Base-by-base conservation (phyloP, 2,113 vertebrate species). In the Sterrhoptilus dennistouni region DNA sequence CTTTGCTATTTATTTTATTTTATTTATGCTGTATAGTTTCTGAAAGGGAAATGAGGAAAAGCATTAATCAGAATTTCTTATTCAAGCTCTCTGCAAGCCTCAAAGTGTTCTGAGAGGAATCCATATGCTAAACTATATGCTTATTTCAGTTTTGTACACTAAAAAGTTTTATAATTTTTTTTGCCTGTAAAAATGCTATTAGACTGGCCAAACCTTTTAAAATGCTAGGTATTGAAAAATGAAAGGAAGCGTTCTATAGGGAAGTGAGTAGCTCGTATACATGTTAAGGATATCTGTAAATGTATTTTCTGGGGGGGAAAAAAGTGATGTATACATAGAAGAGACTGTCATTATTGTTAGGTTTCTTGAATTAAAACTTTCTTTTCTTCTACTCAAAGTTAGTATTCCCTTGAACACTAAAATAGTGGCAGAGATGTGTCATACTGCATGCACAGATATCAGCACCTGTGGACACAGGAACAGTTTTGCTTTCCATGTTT, bases 1-100 rank as follows among this genome's bases (percentile, higher is more conserved):
- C 29, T 90, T 93, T 66, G 59, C 47, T 82, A 82, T 90, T 92
- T 90, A 60, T 95, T 96, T 38, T 38, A 38, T 38, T 38, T 96
- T 94, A 71, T 94, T 92, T 95, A 89, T 93, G 47, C 52, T 11
- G 1, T 71, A 89, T 84, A 68, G 24, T 80, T 91, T 83, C 75
- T 68, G 64, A 93, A 71, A 89, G 35, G 40, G 86, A 54, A 83
- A 90, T 56, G 52, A 68, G 56, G 89, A 82, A 92, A 82, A 57
- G 2, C n/a, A 53, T 93, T 75, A 2, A 74, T 93, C 76, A 92
- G 38, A 88, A 87, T 88, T 95, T 90, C 79, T 86, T 83, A 53
- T 87, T 60, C 68, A 83, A 90, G 44, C 20, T 90, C 44, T 56
- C 80, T 63, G 25, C 0, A 12, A 77, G 14, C 65, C 60, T 90